Conservation (phyloP, 2,888 invertebrate species). For the Clunio marinus region DNA sequence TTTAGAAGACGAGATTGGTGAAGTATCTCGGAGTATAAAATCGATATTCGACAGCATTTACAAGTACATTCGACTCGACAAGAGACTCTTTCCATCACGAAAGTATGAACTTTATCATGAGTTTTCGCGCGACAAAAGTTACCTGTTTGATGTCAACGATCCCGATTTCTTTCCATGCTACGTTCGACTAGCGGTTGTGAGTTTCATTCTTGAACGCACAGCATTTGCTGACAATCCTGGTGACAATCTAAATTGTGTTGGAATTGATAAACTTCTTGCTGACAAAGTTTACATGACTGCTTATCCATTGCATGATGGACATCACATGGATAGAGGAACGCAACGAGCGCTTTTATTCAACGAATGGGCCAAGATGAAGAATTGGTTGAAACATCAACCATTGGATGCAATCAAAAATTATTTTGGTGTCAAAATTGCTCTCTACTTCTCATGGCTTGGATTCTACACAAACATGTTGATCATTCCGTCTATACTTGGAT, state of each 20-base stretch:
- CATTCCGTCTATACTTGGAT: slow-evolving; percentile 64
- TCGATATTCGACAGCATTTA: slow-evolving; percentile 53
- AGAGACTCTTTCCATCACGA: slow-evolving; percentile 58
- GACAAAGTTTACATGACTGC: slow-evolving; percentile 65
- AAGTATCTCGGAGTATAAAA: slow-evolving; percentile 44
- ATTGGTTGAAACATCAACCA: slow-evolving; percentile 63
- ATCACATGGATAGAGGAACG: slow-evolving; percentile 47
- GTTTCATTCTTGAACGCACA: slow-evolving; percentile 71
- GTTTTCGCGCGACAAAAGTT: slow-evolving; percentile 66
- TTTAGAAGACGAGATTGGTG: background rate
- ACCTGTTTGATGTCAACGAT: slow-evolving; percentile 64
- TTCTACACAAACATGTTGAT: slow-evolving; percentile 81
- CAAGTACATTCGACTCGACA: slow-evolving; percentile 58
- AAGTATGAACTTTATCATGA: slow-evolving; percentile 63
- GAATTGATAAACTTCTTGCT: slow-evolving; percentile 63
- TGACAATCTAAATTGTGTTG: slow-evolving; percentile 55
- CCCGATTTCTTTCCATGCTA: slow-evolving; percentile 66
- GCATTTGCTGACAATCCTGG: slow-evolving; percentile 56
- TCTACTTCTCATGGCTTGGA: slow-evolving; percentile 82
- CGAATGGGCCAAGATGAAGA: slow-evolving; percentile 67
- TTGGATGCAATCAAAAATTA: slow-evolving; percentile 72
- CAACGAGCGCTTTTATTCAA: slow-evolving; percentile 57
- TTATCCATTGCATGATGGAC: slow-evolving; percentile 73
- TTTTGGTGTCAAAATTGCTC: slow-evolving; percentile 70
- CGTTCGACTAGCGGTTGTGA: slow-evolving; percentile 63